Evolutionary conservation across 2,888 invertebrate genomes (phyloP).

Genomic region (Sycophila texana): DNA sequence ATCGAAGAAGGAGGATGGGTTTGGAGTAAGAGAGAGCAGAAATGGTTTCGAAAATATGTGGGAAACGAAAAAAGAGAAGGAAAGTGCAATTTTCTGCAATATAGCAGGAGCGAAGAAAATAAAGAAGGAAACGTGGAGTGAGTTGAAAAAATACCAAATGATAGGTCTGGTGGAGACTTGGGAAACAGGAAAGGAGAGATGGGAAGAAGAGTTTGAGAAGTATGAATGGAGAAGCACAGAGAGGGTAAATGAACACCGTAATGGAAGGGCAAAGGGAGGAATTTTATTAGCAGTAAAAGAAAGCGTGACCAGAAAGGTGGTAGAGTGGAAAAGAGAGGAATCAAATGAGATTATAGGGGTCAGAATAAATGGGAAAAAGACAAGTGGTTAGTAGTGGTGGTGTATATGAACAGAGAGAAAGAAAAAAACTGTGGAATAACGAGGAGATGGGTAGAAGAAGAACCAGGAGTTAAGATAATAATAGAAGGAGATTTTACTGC

Average conservation of each 20-base stretch:
- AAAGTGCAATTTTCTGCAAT: background rate
- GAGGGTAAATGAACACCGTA: too few relatives aligned
- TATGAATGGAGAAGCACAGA: too few relatives aligned
- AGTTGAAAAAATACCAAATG: background rate
- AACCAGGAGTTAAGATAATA: background rate
- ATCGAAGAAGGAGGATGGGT: background rate
- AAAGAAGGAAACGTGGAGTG: background rate
- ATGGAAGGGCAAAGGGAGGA: too few relatives aligned
- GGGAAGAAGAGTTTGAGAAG: too few relatives aligned
- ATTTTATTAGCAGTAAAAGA: too few relatives aligned
- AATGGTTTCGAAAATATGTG: background rate
- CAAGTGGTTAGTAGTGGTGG: too few relatives aligned
- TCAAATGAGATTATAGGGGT: background rate
- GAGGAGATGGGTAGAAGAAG: background rate
- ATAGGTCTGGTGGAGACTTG: background rate
- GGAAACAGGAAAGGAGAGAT: background rate
- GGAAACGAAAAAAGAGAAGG: background rate
- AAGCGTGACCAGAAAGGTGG: too few relatives aligned
- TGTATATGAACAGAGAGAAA: background rate
- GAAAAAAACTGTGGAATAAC: background rate
- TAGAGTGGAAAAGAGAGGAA: too few relatives aligned
- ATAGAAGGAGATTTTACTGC: too few relatives aligned
- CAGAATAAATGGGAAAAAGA: background rate
- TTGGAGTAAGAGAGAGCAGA: background rate
- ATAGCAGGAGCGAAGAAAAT: background rate